Conservation (phyloP, 2,113 vertebrate genomes). For the Eclectus roratus region DNA sequence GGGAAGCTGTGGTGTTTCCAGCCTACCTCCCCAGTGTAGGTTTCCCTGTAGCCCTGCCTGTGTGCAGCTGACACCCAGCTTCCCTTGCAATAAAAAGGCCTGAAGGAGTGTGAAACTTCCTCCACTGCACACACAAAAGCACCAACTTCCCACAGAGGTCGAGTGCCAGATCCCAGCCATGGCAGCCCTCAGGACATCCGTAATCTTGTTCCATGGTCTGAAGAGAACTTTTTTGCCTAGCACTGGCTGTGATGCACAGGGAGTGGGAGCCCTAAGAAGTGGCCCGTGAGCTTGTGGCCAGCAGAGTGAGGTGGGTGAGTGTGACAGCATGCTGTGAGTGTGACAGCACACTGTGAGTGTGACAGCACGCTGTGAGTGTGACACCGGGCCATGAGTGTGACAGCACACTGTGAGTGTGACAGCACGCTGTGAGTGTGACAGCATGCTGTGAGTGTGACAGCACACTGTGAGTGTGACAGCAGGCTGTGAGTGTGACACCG, state of each 20-base stretch:
- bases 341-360: rapidly evolving
- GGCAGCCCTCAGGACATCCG: neutral
- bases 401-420: too few relatives aligned
- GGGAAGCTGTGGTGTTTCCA: neutral
- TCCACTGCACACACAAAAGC: neutral
- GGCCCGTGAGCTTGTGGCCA: neutral
- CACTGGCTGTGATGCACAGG: neutral
- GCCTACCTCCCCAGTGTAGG: neutral
- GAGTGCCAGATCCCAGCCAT: too few relatives aligned
- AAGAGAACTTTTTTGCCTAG: neutral
- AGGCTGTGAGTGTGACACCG: too few relatives aligned
- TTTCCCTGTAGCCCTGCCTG: neutral
- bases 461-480: too few relatives aligned
- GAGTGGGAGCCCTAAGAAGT: neutral
- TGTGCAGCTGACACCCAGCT: neutral
- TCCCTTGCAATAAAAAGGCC: neutral
- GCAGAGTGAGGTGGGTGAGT: neutral
- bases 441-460: too few relatives aligned
- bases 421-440: too few relatives aligned
- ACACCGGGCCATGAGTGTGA: neutral
- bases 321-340: neutral
- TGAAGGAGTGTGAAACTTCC: neutral
- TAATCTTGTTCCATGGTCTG: neutral
- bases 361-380: neutral
- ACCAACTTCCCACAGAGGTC: neutral